Base-by-base conservation (phyloP, 2,113 vertebrate genomes). In the Rousettus leschenaultii region DNA sequence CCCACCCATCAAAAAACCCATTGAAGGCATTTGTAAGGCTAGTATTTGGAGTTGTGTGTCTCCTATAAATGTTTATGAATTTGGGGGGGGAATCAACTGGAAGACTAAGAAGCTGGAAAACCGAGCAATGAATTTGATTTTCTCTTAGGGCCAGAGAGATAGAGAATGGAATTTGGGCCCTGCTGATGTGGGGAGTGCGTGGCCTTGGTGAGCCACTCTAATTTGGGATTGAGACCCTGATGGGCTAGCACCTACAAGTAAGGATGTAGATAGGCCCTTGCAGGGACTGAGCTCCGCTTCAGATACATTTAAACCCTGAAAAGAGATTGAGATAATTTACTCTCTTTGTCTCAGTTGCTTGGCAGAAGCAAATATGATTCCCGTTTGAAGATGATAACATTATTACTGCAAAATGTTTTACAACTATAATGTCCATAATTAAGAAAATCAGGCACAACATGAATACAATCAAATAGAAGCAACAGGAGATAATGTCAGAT, bases 321-420 rank as follows among this genome's bases (percentile, higher is more conserved):
- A 78, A 70, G 21, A 73, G 38, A 48, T 73, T 66, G 86, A 86
- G 2, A 4, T 83, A 70, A 77, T 79, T 78, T n/a, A 65, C 65
- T 82, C 4, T 61, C 51, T 85, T 88, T 91, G 30, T 77, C 38
- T 94, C 48, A 77, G 51, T 28, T 75, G 22, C 11, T 91, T 94
- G 70, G 24, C 59, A 86, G n/a, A 78, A 82, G 73, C 45, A 90
- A 94, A 63, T 90, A 28, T 80, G 83, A 87, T 65, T 90, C 68
- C 43, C 83, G 6, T 88, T 77, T 92, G 85, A 89, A 59, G 33
- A 93, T 88, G n/a, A 33, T 70, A 55, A 51, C 5, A 65, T 84
- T 85, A 55, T 79, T 70, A 65, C 75, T 51, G n/a, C 2, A 79
- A 57, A 63, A 93, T 55, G 30, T 65, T 84, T 51, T 88, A 12